A percentile compares a stretch with the other conserved stretches of the same genome.
Evolutionary conservation across 2,113 vertebrate species (phyloP).

Genomic region (Chaetorhynchus papuensis): DNA sequence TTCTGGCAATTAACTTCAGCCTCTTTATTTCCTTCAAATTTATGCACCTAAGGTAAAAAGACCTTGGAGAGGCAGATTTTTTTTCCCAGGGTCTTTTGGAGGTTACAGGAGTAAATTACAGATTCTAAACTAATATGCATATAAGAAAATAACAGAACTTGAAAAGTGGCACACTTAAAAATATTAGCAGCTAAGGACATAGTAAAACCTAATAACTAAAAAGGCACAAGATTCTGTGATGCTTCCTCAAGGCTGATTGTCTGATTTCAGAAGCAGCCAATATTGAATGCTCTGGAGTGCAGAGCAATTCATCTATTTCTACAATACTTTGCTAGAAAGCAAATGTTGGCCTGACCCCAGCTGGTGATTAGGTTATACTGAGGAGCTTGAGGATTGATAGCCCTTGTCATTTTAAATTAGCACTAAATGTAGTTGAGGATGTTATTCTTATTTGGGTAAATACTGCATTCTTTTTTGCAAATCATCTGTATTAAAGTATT

Average conservation of each 20-base stretch:
- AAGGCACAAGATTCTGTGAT: background rate
- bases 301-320: constrained; percentile 43
- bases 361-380: constrained; percentile 61
- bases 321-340: constrained; percentile 23
- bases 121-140: background rate
- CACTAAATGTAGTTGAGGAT: constrained; percentile 29
- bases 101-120: constrained; percentile 29
- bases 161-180: background rate
- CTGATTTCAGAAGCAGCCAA: constrained; percentile 21
- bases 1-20: background rate
- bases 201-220: background rate
- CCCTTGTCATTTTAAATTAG: constrained; percentile 56
- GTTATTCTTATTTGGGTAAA: constrained; percentile 49
- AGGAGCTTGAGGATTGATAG: constrained; percentile 46
- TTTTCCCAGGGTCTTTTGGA: constrained; percentile 3
- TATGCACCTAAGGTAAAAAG: background rate
- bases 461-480: constrained; percentile 45
- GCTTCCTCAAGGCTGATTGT: constrained; percentile 1
- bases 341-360: constrained; percentile 65
- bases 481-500: constrained; percentile 44
- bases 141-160: background rate
- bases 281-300: constrained; percentile 30
- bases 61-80: background rate
- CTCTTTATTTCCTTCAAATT: constrained; percentile 15
- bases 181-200: background rate